Percentiles rank a stretch among this genome's conserved stretches.
Conservation (phyloP, 2,113 vertebrate species). For the Reinhardtius hippoglossoides region DNA sequence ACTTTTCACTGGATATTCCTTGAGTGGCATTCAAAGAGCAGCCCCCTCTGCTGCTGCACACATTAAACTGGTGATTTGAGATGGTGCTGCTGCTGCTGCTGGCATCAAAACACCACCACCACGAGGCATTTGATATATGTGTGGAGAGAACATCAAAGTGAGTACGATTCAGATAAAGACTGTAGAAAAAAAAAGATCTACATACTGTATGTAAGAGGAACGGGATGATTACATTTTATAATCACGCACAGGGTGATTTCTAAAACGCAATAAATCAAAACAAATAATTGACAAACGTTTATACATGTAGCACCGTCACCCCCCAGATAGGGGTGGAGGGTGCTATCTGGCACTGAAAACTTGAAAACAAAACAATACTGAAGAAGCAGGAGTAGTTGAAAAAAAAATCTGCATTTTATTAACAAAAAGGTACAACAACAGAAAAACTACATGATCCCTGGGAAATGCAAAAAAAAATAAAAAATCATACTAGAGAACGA, state of each 20-base stretch:
- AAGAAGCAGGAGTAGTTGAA: too few relatives aligned
- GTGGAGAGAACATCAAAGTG: slow-evolving; percentile 24
- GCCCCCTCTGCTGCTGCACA: slow-evolving; percentile 11
- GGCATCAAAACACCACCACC: slow-evolving; percentile 47
- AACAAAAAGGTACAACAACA: too few relatives aligned
- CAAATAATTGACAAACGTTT: background rate
- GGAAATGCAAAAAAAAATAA: too few relatives aligned
- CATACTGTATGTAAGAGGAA: background rate
- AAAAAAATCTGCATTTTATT: too few relatives aligned
- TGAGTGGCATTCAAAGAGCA: slow-evolving; percentile 47
- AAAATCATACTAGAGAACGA: too few relatives aligned
- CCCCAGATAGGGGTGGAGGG: too few relatives aligned
- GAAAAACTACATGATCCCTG: too few relatives aligned
- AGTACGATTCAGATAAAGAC: background rate
- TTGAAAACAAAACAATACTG: too few relatives aligned
- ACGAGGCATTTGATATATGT: slow-evolving; percentile 16
- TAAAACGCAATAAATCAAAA: background rate
- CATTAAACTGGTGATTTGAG: slow-evolving; percentile 38
- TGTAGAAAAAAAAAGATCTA: background rate
- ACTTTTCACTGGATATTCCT: slow-evolving; percentile 34
- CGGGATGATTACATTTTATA: slow-evolving; percentile 9
- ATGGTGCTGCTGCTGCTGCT: slow-evolving; percentile 18
- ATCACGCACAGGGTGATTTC: background rate
- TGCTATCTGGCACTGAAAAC: too few relatives aligned
- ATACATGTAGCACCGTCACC: too few relatives aligned